Evolutionary conservation across 2,113 vertebrate genomes (phyloP), one percentile per base, ranked within the genome.

Genomic region (Haplochromis burtoni): DNA sequence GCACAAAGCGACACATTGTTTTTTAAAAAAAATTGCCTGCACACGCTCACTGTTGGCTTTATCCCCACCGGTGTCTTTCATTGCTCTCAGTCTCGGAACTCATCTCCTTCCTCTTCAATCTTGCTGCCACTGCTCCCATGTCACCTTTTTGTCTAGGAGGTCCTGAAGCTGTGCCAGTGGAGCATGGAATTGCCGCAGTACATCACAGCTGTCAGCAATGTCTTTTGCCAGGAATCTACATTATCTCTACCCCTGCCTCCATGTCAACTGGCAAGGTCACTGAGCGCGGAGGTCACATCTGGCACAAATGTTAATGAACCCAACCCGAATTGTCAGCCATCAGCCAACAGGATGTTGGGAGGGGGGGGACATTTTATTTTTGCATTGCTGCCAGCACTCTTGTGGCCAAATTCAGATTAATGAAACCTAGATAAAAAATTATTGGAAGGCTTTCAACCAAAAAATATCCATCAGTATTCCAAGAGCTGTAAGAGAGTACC

Each of bases 161-260:
- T 87, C 81, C 82, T 89, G 55, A 84, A 53, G 86, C 80, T 24
- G 81, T 82, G 88, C 91, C 91, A 93, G 82, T 71, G 55, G 84
- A 91, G 91, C 93, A 91, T 87, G 84, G 92, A 95, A 93, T 90
- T 87, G 88, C 87, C 5, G 91, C 86, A 61, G 93, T 91, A 93
- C 89, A 93, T 88, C 93, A 91, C 84, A 91, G 85, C 93, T 94
- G 94, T 89, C 88, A 85, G 88, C 80, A 11, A 38, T 35, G 82
- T 89, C 83, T 88, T 88, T 91, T 86, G 87, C 90, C 93, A 93
- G 85, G 90, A 88, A 87, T 90, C 87, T 80, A 89, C 88, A 89
- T 91, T 82, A 89, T 86, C 57, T 80, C 57, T 54, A 42, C 82
- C 51, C 33, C 51, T 82, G 68, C 35, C 84, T 86, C 59, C 5